Conservation (phyloP, 64 coral and sea anemone species). For the Pocillopora damicornis region DNA sequence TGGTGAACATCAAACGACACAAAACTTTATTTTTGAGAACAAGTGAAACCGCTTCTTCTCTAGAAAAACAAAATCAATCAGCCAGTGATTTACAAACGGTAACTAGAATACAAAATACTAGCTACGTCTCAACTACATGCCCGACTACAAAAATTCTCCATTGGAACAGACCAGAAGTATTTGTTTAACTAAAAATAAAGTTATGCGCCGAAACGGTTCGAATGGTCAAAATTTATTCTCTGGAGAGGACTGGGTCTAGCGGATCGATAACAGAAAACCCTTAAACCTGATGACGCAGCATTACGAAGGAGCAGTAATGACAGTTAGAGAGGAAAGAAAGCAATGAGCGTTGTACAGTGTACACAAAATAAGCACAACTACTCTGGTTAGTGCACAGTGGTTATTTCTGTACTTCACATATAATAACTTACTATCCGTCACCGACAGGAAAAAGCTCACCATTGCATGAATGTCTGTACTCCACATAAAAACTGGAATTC, state of each 20-base stretch:
- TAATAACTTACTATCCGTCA: too few species aligned
- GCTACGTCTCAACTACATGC: neutral
- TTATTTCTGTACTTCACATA: too few species aligned
- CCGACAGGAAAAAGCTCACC: too few species aligned
- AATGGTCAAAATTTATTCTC: neutral
- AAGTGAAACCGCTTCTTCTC: too few species aligned
- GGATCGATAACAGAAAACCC: too few species aligned
- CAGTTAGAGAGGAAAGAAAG: neutral
- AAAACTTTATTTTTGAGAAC: neutral
- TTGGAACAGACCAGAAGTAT: neutral
- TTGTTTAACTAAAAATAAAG: neutral
- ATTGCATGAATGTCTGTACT: too few species aligned
- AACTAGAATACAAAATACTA: neutral
- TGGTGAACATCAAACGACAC: neutral
- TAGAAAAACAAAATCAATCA: neutral
- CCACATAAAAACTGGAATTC: too few species aligned
- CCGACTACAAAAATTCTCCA: neutral
- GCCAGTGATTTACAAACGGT: neutral
- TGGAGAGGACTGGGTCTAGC: slow-evolving; percentile 28
- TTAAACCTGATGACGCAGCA: too few species aligned
- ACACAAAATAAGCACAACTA: too few species aligned
- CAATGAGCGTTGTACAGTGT: too few species aligned
- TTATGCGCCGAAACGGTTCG: neutral
- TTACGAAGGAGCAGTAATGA: neutral
- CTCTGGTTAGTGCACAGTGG: too few species aligned